Evolutionary conservation across 2,888 invertebrate species (phyloP).

Genomic region (Synergus umbraculus): DNA sequence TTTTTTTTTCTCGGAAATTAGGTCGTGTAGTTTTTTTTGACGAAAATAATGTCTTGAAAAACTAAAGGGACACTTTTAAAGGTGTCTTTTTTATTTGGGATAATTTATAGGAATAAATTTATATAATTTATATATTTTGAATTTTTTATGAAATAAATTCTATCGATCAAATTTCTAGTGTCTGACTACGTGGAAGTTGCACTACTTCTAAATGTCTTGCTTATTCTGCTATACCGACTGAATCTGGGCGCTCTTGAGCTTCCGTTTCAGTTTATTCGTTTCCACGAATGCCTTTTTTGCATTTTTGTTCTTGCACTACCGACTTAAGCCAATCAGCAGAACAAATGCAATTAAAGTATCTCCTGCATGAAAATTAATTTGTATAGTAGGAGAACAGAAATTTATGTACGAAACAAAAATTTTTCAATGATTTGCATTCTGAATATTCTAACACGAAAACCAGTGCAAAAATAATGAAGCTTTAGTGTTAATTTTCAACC

Average conservation of each 20-base stretch:
- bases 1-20: background rate
- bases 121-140: background rate
- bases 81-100: background rate
- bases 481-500: background rate
- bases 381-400: background rate
- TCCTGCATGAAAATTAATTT: slow-evolving; percentile 19
- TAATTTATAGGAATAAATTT: background rate
- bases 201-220: slow-evolving; percentile 37
- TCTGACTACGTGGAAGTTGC: slow-evolving; percentile 36
- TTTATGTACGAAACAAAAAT: background rate
- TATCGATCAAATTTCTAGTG: slow-evolving; percentile 33
- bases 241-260: slow-evolving; percentile 32
- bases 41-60: background rate
- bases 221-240: slow-evolving; percentile 38
- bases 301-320: slow-evolving; percentile 22
- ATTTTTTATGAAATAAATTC: background rate
- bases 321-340: slow-evolving; percentile 37
- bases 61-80: background rate
- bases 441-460: background rate
- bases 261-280: slow-evolving; percentile 39
- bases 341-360: slow-evolving; percentile 37
- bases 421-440: background rate
- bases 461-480: background rate
- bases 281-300: slow-evolving; percentile 41
- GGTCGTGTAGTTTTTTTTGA: background rate